Conservation (phyloP, 2,113 vertebrate genomes). For the Engraulis encrasicolus region DNA sequence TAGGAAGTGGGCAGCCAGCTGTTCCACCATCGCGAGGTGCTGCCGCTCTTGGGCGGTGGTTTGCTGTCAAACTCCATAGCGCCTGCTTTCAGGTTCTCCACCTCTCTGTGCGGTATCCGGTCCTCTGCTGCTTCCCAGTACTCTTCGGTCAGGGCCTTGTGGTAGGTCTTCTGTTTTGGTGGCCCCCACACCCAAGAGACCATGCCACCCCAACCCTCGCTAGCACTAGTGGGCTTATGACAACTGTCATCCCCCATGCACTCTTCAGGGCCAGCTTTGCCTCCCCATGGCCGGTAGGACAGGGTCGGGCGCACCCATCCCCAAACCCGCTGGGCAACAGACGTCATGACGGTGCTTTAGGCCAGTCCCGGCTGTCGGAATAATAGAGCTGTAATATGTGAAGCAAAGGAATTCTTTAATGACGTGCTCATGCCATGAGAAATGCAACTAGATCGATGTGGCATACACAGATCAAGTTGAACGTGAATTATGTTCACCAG, state of each 20-base stretch:
- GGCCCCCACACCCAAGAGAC: conserved; percentile 68
- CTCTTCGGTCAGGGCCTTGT: conserved; percentile 56
- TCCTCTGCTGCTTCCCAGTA: conserved; percentile 73
- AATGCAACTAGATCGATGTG: no score
- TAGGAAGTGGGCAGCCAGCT: conserved; percentile 56
- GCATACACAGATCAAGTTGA: no score
- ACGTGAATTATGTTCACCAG: no score
- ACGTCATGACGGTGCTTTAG: conserved; percentile 57
- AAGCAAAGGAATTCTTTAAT: background rate
- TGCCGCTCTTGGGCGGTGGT: background rate
- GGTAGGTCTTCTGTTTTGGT: conserved; percentile 49
- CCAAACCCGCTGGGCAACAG: conserved; percentile 66
- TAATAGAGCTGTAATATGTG: background rate
- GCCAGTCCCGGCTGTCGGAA: background rate
- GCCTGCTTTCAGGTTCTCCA: conserved; percentile 46
- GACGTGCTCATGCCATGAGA: no score
- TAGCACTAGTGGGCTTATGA: conserved; percentile 13
- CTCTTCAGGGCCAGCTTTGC: conserved; percentile 14
- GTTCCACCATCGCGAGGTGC: conserved; percentile 65
- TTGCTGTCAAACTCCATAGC: conserved; percentile 24
- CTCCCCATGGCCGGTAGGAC: conserved; percentile 59
- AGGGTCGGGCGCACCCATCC: conserved; percentile 66
- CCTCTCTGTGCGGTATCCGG: conserved; percentile 58
- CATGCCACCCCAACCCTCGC: conserved; percentile 47
- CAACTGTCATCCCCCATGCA: conserved; percentile 19